Evolutionary conservation across 2,797 vertebrate species (phyloP).

Genomic region (Enoplosus armatus): DNA sequence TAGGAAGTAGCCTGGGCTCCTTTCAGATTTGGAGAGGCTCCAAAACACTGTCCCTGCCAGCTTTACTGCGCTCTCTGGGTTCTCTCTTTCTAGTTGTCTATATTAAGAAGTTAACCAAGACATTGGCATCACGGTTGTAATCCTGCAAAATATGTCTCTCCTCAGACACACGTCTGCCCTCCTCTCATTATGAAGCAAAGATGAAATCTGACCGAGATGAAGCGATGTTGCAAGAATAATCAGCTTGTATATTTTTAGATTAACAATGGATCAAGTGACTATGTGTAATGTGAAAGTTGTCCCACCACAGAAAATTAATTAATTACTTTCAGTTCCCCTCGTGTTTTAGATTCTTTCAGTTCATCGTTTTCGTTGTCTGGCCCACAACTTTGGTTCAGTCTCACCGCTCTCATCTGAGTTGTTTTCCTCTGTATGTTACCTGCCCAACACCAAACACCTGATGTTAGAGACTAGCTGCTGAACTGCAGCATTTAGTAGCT

Average conservation of each 20-base stretch:
- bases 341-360: no score
- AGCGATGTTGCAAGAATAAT: background rate
- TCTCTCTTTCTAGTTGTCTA: constrained; percentile 18
- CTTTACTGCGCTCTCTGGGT: constrained; percentile 10
- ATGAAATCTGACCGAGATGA: constrained; percentile 22
- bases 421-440: no score
- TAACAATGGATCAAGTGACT: no score
- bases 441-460: background rate
- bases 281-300: no score
- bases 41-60: constrained; percentile 37
- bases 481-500: background rate
- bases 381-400: background rate
- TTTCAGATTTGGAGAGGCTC: constrained; percentile 50
- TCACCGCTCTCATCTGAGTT: background rate
- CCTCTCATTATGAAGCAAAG: constrained; percentile 16
- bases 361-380: no score
- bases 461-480: background rate
- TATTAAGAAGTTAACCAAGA: constrained; percentile 31
- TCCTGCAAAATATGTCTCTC: constrained; percentile 34
- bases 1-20: constrained; percentile 47
- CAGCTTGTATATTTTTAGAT: no score
- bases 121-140: constrained; percentile 29
- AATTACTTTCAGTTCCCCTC: no score
- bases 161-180: background rate
- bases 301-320: no score